These are phyloP conservation scores for Laticauda colubrina DNA, from an alignment of 2,113 vertebrate species.

Conservation along the genomic window DNA sequence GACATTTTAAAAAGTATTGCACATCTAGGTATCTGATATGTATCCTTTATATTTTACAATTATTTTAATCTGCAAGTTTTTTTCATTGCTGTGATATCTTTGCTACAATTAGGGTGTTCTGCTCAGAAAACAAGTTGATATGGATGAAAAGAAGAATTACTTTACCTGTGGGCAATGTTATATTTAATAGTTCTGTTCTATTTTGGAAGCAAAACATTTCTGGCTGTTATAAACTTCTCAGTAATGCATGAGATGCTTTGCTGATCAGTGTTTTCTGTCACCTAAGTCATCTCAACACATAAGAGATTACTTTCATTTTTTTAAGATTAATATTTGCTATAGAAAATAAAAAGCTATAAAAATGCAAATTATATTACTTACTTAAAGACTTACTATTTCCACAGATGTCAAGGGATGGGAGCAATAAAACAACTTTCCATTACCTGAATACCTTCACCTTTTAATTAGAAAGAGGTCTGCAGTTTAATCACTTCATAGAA, in stretches of 20 bases:
- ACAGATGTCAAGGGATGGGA: constrained; percentile 33
- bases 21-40: not conserved
- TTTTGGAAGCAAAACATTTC: not conserved
- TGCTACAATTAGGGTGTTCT: not conserved
- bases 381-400: constrained; percentile 36
- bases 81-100: not conserved
- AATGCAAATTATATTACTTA: constrained; percentile 34
- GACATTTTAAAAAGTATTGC: not conserved
- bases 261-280: constrained; percentile 6
- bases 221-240: constrained; percentile 39
- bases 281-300: constrained; percentile 45
- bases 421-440: constrained; percentile 64
- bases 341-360: constrained; percentile 49
- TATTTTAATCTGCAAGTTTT: not conserved
- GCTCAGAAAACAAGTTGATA: not conserved
- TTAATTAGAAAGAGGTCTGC: constrained; percentile 56
- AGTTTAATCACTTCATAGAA: constrained; percentile 41
- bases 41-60: not conserved
- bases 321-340: constrained; percentile 44
- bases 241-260: constrained; percentile 45
- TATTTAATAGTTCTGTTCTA: not conserved
- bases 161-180: not conserved
- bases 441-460: constrained; percentile 54
- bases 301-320: constrained; percentile 37
- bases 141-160: not conserved